Percentiles rank a stretch among this genome's conserved stretches.
phyloP scores from a whole-genome alignment of 2,797 vertebrate species.

The Pelobates cultripes region DNA sequence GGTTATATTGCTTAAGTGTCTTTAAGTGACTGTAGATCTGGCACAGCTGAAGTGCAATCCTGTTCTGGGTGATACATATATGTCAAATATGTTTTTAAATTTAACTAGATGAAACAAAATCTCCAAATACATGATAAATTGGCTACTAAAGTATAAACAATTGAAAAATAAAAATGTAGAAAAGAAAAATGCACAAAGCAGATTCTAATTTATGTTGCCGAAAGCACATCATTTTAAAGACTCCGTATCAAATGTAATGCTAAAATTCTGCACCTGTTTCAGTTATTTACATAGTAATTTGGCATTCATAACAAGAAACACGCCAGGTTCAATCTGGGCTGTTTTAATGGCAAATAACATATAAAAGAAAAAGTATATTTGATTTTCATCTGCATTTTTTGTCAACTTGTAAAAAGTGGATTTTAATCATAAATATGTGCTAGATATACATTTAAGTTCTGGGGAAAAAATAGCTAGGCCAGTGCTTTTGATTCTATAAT shows the following conservation, averaged over 20 bases:
- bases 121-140: background rate
- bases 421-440: conserved; percentile 39
- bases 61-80: too few species aligned
- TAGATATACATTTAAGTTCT: conserved; percentile 24
- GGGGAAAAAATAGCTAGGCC: conserved; percentile 5
- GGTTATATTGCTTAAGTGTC: too few species aligned
- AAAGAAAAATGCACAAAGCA: background rate
- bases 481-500: background rate
- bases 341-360: conserved; percentile 50
- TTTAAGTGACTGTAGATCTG: too few species aligned
- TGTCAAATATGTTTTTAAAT: too few species aligned
- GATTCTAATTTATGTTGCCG: background rate
- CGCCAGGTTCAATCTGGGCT: conserved; percentile 48
- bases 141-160: background rate
- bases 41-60: too few species aligned
- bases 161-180: background rate
- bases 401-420: conserved; percentile 34
- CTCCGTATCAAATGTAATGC: conserved; percentile 33
- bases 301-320: conserved; percentile 47
- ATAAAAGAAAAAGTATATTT: conserved; percentile 37
- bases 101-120: background rate
- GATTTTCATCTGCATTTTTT: conserved; percentile 44
- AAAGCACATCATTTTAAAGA: conserved; percentile 24
- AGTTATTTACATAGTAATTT: conserved; percentile 50
- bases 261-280: conserved; percentile 53